These are phyloP conservation scores for Habropoda laboriosa DNA, from an alignment of 1,140 invertebrate genomes.

Conservation along the genomic window DNA sequence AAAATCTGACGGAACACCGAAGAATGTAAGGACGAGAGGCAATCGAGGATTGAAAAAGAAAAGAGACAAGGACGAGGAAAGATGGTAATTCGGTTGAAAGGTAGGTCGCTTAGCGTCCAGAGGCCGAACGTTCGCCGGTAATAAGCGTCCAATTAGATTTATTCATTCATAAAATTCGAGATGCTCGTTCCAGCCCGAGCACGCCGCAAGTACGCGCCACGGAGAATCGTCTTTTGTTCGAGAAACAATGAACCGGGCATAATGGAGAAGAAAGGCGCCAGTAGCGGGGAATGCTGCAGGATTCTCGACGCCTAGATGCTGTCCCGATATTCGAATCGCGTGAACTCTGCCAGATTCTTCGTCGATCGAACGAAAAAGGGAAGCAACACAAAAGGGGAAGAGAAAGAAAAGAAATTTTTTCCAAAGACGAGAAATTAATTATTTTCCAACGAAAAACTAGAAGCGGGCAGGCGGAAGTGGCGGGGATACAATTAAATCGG, in stretches of 20 bases:
- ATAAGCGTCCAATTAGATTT: constrained; percentile 58
- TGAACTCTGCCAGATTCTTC: background rate
- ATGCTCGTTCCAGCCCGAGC: constrained; percentile 18
- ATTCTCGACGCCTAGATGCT: constrained; percentile 16
- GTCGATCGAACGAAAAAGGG: too few species aligned
- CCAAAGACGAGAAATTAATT: background rate
- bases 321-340: constrained; percentile 15
- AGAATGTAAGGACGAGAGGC: background rate
- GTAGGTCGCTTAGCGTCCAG: background rate
- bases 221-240: constrained; percentile 62
- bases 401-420: background rate
- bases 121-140: constrained; percentile 31
- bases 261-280: constrained; percentile 36
- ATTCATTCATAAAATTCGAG: constrained; percentile 55
- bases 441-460: background rate
- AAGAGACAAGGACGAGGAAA: background rate
- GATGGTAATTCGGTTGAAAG: constrained; percentile 36
- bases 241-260: constrained; percentile 57
- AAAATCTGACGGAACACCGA: background rate
- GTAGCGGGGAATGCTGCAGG: constrained; percentile 33
- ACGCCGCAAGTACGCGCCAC: background rate
- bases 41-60: background rate
- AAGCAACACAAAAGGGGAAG: too few species aligned
- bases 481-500: background rate
- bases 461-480: background rate